Evolutionary conservation across 2,113 vertebrate genomes (phyloP), one percentile per base, ranked within the genome.

Genomic region (Merops nubicus): DNA sequence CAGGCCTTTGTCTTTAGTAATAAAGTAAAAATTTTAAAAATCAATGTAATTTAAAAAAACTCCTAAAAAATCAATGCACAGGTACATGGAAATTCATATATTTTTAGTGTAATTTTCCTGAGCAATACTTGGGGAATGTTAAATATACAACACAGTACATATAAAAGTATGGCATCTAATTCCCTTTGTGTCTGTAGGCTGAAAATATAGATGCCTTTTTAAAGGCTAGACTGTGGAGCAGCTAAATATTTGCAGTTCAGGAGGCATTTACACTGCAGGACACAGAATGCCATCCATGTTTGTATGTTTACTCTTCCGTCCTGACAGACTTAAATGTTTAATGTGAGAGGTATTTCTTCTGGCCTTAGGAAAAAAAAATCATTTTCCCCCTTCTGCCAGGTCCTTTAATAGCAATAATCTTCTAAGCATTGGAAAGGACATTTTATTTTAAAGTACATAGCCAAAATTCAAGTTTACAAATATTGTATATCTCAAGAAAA

Each of bases 241-340:
- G 51, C 54, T 67, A 56, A 56, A 70, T 95, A 87, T 76, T 91
- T 91, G 65, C 43, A 72, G 64, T 65, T 91, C 23, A 26, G 50
- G 68, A 96, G 81, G 50, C 48, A 85, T 95, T 96, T 95, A 65
- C 42, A 40, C 64, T 86, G n/a, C 38, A 78, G 67, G 60, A 64
- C 78, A 91, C 69, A 91, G 80, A 95, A 95, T 94, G 81, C 51
- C 69, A 60, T 92, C 91, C 38, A 21, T 86, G 47, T 91, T 92
- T 59, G 16, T 88, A 29, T 90, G 40, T 96, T 96, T 96, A 34
- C 70, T 92, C 29, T 96, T 94, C n/a, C 64, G 48, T 68, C n/a
- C 40, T 87, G 73, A 83, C 47, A 75, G 74, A 17, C 26, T 95
- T 94, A 63, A 81, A 93, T 89, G 76, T 96, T 97, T 96, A 91